A percentile compares a stretch with the other conserved stretches of the same genome.
Evolutionary conservation across 2,113 vertebrate genomes (phyloP).

Genomic region (Hypomesus transpacificus): DNA sequence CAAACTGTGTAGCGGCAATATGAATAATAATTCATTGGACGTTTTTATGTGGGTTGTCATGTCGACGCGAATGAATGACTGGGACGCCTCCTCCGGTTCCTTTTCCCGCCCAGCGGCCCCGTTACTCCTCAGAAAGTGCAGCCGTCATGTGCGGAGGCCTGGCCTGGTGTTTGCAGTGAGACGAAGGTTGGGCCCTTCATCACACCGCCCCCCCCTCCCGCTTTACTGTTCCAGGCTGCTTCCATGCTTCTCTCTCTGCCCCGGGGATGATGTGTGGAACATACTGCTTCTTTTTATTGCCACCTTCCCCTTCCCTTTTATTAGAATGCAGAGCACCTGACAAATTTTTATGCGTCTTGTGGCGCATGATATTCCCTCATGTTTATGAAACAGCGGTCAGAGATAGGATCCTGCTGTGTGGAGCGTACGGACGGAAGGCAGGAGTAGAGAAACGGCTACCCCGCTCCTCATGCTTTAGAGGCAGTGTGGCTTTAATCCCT

Average conservation of each 20-base stretch:
- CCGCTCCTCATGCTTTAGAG: constrained; percentile 23
- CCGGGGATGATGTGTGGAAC: constrained; percentile 41
- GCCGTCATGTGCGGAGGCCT: constrained; percentile 20
- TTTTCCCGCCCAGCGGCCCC: not conserved
- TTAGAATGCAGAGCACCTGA: constrained; percentile 51
- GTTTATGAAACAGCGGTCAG: constrained; percentile 50
- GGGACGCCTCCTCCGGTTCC: not conserved
- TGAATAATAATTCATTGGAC: constrained; percentile 17
- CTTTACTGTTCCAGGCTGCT: constrained; percentile 42
- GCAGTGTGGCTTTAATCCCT: constrained; percentile 11
- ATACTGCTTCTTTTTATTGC: constrained; percentile 51
- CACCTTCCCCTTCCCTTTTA: constrained; percentile 26
- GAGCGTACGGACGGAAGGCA: too few species aligned
- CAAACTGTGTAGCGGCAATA: constrained; percentile 11
- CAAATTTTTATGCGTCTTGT: constrained; percentile 43
- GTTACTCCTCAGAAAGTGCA: constrained; percentile 23
- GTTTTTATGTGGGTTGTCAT: constrained; percentile 19
- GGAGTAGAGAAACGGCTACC: too few species aligned
- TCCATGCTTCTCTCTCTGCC: constrained; percentile 34
- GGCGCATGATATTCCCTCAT: constrained; percentile 27
- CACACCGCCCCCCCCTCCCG: not conserved
- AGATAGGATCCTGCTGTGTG: not conserved
- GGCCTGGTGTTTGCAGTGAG: constrained; percentile 18
- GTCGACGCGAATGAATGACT: not conserved
- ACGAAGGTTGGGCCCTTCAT: constrained; percentile 38